Evolutionary conservation across 2,888 invertebrate genomes (phyloP).

Genomic region (Ophion obscuratus): DNA sequence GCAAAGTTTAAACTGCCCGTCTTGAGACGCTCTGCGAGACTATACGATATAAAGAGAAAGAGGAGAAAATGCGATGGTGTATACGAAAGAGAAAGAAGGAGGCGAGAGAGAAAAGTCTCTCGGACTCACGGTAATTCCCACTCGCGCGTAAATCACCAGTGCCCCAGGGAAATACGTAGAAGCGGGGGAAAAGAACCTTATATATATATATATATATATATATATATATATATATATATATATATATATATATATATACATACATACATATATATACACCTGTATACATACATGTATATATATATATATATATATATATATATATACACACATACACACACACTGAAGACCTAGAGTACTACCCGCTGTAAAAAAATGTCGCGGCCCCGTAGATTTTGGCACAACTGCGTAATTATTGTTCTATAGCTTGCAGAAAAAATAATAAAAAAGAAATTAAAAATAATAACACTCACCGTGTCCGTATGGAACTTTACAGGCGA

Average conservation of each 20-base stretch:
- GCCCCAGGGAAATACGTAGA: constrained; percentile 59
- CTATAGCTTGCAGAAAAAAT: background rate
- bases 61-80: constrained; percentile 45
- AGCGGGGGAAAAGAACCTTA: constrained; percentile 48
- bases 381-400: constrained; percentile 5
- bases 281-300: too few relatives aligned
- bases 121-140: constrained; percentile 62
- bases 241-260: constrained; percentile 35
- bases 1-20: constrained; percentile 38
- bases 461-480: constrained; percentile 60
- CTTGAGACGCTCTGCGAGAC: constrained; percentile 58
- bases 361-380: background rate
- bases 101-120: constrained; percentile 33
- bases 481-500: constrained; percentile 37
- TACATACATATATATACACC: too few relatives aligned
- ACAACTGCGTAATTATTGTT: constrained; percentile 25
- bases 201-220: background rate
- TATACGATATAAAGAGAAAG: constrained; percentile 57
- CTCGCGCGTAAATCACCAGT: constrained; percentile 65
- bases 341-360: constrained; percentile 71
- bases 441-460: background rate
- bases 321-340: constrained; percentile 13
- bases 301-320: background rate
- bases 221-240: background rate
- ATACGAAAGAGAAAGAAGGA: background rate